Percentiles rank a stretch among this genome's conserved stretches.
Conservation (phyloP, 2,888 invertebrate genomes). For the Leucophora obtusa region DNA sequence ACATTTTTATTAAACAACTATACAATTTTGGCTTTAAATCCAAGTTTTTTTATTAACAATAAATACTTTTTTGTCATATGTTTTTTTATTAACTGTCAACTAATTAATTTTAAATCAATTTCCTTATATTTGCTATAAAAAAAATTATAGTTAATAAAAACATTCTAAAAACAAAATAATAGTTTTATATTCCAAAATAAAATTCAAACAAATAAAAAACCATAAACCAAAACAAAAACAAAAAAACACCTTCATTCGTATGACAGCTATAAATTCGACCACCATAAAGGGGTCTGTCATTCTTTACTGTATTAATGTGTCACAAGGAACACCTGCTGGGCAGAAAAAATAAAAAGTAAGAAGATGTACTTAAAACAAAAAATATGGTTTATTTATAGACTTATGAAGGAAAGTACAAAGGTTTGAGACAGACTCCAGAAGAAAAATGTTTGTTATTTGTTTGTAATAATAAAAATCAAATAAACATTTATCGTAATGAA, state of each 20-base stretch:
- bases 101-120: constrained; percentile 57
- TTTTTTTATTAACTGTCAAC: constrained; percentile 59
- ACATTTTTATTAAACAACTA: not conserved
- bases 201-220: constrained; percentile 14
- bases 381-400: constrained; percentile 26
- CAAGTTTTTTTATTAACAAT: constrained; percentile 1
- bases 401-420: constrained; percentile 5
- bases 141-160: constrained; percentile 23
- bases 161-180: constrained; percentile 1
- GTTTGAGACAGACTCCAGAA: not conserved
- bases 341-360: constrained; percentile 31
- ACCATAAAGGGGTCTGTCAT: constrained; percentile 46
- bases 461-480: constrained; percentile 24
- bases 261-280: constrained; percentile 61
- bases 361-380: constrained; percentile 12
- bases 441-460: not conserved
- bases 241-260: constrained; percentile 50
- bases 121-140: constrained; percentile 17
- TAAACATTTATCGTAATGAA: constrained; percentile 46
- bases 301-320: constrained; percentile 32
- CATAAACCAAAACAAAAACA: constrained; percentile 10
- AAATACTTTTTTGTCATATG: constrained; percentile 26
- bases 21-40: not conserved
- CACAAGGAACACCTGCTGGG: constrained; percentile 55
- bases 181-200: constrained; percentile 9